A percentile compares a stretch with the other conserved stretches of the same genome.
These are phyloP conservation scores for Homalodisca vitripennis DNA, from an alignment of 1,140 invertebrate genomes.

Conservation along the genomic window DNA sequence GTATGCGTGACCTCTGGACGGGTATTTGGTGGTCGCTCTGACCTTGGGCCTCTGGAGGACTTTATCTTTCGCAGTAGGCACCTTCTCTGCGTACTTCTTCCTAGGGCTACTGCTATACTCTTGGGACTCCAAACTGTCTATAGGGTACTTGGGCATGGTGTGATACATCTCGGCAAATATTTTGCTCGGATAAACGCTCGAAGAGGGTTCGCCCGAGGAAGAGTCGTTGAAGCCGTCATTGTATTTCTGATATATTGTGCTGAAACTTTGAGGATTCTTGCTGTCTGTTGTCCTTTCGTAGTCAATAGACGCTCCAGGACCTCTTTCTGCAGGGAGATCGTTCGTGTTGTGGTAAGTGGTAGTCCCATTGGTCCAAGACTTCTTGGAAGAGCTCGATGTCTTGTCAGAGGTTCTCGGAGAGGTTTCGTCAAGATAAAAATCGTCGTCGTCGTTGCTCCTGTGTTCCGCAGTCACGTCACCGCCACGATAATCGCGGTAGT, in stretches of 20 bases:
- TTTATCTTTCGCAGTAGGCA: not conserved
- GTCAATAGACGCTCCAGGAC: not conserved
- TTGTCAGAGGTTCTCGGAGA: not conserved
- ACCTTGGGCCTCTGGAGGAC: not conserved
- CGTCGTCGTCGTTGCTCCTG: conserved; percentile 3
- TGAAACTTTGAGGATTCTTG: not conserved
- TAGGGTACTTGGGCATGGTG: not conserved
- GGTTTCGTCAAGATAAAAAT: not conserved
- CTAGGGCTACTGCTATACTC: not conserved
- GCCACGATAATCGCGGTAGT: not conserved
- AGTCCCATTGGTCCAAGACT: not conserved
- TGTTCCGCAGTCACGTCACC: not conserved
- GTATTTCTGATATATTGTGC: not conserved
- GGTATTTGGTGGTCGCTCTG: not conserved
- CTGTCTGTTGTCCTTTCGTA: not conserved
- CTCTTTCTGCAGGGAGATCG: too few species aligned
- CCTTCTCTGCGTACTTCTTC: not conserved
- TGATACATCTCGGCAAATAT: conserved; percentile 15
- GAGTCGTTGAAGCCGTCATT: not conserved
- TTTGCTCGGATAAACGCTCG: not conserved
- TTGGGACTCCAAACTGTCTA: conserved; percentile 1
- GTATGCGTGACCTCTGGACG: not conserved
- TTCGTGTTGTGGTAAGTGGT: not conserved
- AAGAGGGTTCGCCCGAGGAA: not conserved
- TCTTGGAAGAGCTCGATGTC: not conserved